Evolutionary conservation across 2,888 invertebrate species (phyloP).

Genomic region (Diabrotica balteata): DNA sequence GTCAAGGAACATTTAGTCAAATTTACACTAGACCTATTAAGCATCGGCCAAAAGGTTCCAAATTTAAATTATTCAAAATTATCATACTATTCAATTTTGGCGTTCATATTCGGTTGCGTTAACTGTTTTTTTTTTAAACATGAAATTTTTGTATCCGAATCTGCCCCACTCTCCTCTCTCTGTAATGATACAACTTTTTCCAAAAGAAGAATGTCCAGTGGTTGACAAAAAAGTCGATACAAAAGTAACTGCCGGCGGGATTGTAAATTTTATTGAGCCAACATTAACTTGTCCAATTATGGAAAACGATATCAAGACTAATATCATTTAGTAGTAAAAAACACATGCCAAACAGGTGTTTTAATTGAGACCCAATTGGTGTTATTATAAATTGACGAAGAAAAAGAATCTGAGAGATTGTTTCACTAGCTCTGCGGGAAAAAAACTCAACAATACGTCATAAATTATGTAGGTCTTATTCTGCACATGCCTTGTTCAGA

Average conservation of each 20-base stretch:
- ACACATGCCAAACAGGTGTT: slow-evolving; percentile 37
- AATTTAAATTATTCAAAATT: too few species aligned
- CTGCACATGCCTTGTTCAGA: slow-evolving; percentile 5
- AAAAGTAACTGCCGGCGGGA: slow-evolving; percentile 34
- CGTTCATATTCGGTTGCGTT: too few species aligned
- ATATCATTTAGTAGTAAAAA: slow-evolving; percentile 38
- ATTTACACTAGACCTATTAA: too few species aligned
- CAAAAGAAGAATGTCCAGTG: slow-evolving; percentile 25
- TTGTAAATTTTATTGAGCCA: slow-evolving; percentile 43
- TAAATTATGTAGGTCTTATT: slow-evolving; percentile 27
- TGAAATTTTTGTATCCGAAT: too few species aligned
- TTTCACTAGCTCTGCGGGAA: slow-evolving; percentile 19
- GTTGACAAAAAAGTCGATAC: slow-evolving; percentile 29
- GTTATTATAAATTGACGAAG: slow-evolving; percentile 31
- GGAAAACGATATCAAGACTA: slow-evolving; percentile 43
- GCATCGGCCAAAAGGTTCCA: too few species aligned
- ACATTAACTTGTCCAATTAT: slow-evolving; percentile 43
- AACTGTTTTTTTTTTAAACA: too few species aligned
- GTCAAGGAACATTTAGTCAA: too few species aligned
- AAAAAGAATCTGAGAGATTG: slow-evolving; percentile 26
- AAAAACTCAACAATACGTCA: slow-evolving; percentile 30
- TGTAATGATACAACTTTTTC: slow-evolving; percentile 33
- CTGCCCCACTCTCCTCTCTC: background rate
- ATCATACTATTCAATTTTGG: too few species aligned
- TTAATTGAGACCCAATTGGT: slow-evolving; percentile 35